Base-by-base conservation (phyloP, 2,113 vertebrate genomes). In the Columbina picui region DNA sequence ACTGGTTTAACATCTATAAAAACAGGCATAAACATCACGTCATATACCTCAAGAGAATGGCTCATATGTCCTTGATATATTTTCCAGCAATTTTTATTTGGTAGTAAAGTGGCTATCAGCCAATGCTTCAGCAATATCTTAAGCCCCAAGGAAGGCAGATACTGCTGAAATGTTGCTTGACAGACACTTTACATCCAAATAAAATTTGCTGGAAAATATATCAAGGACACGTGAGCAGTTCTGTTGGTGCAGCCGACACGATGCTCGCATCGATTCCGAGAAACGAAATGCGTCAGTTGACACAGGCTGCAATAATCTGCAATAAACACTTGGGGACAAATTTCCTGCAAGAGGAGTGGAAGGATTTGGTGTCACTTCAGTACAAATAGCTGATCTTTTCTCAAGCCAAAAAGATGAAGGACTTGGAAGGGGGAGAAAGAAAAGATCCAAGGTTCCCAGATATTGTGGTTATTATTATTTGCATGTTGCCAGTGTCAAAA, bases 141-240 rank as follows among this genome's bases (percentile, higher is more conserved):
- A 71, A 97, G 75, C 90, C 92, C 94, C 45, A 38, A 97, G 97
- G 96, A 97, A 97, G 92, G 94, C 84, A 94, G 87, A 16, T 77
- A 56, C 45, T 80, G 91, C 87, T 87, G 94, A 95, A 97, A 29
- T 49, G 78, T 75, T 41, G 77, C 82, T 87, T 94, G 92, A 95
- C 34, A 61, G 89, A 76, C 95, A 87, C 61, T 94, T 94, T 65
- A 79, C 71, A 95, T 45, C 90, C 82, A 81, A 94, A 97, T 85
- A 96, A 96, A 97, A 97, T 96, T 53, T 14, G 55, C 67, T 60
- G 61, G 95, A 76, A 90, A 96, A 97, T 90, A 67, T 18, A 97
- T 89, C 92, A 95, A 97, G 96, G 96, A 88, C 75, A 64, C 9
- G 43, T 39, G 32, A 96, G 79, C 57, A 23, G 87, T 76, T 91